Percentiles rank a stretch among this genome's conserved stretches.
Conservation (phyloP, 2,797 vertebrate species). For the Ctenopoma multispine region DNA sequence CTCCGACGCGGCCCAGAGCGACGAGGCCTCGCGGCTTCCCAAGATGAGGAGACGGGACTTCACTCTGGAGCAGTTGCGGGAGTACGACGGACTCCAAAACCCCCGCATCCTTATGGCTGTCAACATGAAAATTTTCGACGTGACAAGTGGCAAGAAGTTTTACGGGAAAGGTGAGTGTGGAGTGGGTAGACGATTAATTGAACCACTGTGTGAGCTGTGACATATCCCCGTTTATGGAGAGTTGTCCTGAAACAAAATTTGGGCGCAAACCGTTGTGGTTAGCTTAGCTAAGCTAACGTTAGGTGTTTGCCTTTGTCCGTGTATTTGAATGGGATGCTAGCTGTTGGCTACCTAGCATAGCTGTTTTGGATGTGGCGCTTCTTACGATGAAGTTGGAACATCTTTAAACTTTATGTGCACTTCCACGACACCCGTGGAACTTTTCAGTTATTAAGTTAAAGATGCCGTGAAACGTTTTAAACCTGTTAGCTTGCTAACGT, state of each 20-base stretch:
- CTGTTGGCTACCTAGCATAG: conserved; percentile 22
- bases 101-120: conserved; percentile 97
- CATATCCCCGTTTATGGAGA: conserved; percentile 31
- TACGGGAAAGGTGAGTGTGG: conserved; percentile 93
- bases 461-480: not conserved
- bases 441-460: not conserved
- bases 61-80: conserved; percentile 92
- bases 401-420: rapidly evolving
- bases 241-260: conserved; percentile 46
- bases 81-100: conserved; percentile 92
- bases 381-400: not conserved
- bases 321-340: conserved; percentile 57
- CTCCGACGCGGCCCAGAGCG: conserved; percentile 82
- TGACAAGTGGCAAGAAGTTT: conserved; percentile 96
- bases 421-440: not conserved
- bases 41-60: conserved; percentile 99
- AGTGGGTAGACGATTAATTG: rapidly evolving
- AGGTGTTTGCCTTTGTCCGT: conserved; percentile 51
- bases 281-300: conserved; percentile 49
- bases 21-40: conserved; percentile 89
- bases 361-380: not conserved
- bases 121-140: conserved; percentile 98
- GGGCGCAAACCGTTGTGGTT: conserved; percentile 70
- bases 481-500: conserved; percentile 27
- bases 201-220: conserved; percentile 12